Conservation (phyloP, 2,888 invertebrate species). For the Volucella bombylans region DNA sequence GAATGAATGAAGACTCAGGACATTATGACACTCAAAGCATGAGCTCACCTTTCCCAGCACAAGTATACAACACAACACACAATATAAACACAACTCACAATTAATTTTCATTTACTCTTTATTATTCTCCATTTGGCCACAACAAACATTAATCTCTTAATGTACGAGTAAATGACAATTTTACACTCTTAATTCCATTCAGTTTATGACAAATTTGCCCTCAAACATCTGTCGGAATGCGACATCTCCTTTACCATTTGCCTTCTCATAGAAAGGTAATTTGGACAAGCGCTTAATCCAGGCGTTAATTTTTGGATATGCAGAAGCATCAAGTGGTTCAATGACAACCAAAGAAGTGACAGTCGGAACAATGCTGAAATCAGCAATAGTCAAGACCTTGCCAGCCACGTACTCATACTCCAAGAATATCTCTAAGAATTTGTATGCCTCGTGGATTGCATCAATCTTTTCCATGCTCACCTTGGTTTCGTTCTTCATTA, state of each 20-base stretch:
- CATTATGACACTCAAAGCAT: too few relatives aligned
- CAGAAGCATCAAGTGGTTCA: slow-evolving; percentile 50
- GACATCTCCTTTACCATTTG: slow-evolving; percentile 73
- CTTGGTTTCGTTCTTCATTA: slow-evolving; percentile 64
- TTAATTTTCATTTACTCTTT: too few relatives aligned
- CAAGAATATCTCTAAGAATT: slow-evolving; percentile 76
- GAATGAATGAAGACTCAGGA: too few relatives aligned
- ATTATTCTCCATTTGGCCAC: too few relatives aligned
- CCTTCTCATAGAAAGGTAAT: slow-evolving; percentile 77
- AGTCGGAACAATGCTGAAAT: slow-evolving; percentile 78
- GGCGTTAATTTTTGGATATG: slow-evolving; percentile 76
- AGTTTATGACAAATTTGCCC: too few relatives aligned
- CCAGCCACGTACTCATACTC: slow-evolving; percentile 77
- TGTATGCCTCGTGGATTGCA: slow-evolving; percentile 75
- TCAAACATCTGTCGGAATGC: too few relatives aligned
- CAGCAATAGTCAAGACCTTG: slow-evolving; percentile 78
- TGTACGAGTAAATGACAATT: too few relatives aligned
- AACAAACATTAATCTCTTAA: too few relatives aligned
- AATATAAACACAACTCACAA: too few relatives aligned
- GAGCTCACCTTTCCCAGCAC: too few relatives aligned
- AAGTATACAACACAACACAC: too few relatives aligned
- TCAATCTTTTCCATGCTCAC: slow-evolving; percentile 51
- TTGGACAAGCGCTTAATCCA: slow-evolving; percentile 78
- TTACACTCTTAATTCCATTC: too few relatives aligned
- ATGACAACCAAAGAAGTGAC: slow-evolving; percentile 52